These are phyloP conservation scores for Drosophila lacertosa DNA, from an alignment of 1,140 invertebrate species.

Conservation along the genomic window DNA sequence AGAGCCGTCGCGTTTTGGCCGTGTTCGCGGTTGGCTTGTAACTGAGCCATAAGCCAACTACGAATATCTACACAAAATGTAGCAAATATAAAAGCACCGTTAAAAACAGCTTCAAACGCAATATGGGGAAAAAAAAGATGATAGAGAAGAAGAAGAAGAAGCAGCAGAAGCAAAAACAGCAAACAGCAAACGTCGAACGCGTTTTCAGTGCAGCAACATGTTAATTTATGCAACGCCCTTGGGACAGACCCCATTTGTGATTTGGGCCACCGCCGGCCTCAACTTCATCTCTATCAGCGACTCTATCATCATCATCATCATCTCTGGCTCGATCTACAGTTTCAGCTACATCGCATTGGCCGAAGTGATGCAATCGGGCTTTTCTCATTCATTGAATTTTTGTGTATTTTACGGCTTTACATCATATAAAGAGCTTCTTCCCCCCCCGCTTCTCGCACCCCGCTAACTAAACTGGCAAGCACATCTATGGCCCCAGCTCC, in stretches of 20 bases:
- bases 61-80: conserved; percentile 16
- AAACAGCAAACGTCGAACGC: conserved; percentile 6
- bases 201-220: conserved; percentile 41
- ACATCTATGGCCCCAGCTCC: conserved; percentile 4
- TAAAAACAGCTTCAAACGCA: conserved; percentile 32
- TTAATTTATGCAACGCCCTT: conserved; percentile 81
- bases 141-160: conserved; percentile 6
- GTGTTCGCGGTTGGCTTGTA: conserved; percentile 64
- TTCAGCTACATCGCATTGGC: neutral
- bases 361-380: neutral
- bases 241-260: conserved; percentile 48
- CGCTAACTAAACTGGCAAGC: neutral
- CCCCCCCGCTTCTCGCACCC: neutral
- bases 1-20: conserved; percentile 41
- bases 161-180: neutral
- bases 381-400: conserved; percentile 46
- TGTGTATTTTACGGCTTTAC: conserved; percentile 28
- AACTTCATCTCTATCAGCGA: neutral
- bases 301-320: too few species aligned
- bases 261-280: conserved; percentile 37
- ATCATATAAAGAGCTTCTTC: conserved; percentile 11
- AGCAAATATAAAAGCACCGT: conserved; percentile 39
- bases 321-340: neutral
- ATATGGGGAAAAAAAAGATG: neutral
- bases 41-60: conserved; percentile 51